Evolutionary conservation across 2,888 invertebrate genomes (phyloP), one percentile per base, ranked within the genome.

Genomic region (Drosophila infuscata): DNA sequence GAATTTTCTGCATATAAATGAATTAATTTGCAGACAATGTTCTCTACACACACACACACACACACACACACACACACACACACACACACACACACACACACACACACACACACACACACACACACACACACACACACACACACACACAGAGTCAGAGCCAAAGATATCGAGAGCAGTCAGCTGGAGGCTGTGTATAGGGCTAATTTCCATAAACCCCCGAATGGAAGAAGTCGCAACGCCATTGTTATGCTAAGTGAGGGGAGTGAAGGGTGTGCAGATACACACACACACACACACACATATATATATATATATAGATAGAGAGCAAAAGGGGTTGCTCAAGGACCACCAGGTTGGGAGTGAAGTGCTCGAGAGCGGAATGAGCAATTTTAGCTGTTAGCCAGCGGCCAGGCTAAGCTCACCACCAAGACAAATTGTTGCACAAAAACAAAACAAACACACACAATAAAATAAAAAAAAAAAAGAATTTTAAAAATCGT

Each of bases 1-100:
- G 77, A 78, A 79, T 86, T 82, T 89, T 91, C 89, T 83, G 92
- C 91, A 91, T 92, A 91, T 90, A 92, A 92, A 92, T 92, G 87
- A 91, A 91, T 84, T 88, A 91, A 92, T 92, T 92, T 90, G 78
- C 83, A 68, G 58, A 79, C 84, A 64, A 74, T 76, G 70, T 49
- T 49, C 70, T 41, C 20, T 25, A 0, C 17, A 6, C 36, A 56
- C 54, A 49, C 30, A 49, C 12, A 51, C 20, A n/a, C n/a, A 0
- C 17, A 9, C 36, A 0, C 17, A 9, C 36, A 0, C 17, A 9
- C 36, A 29, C 58, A 0, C 17, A 12, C 36, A 33, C 54, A 49
- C 30, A 49, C 12, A 51, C 20, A n/a, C 54, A 49, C 30, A 49
- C 12, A 51, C 20, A n/a, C n/a, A 0, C 17, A 9, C 36, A 0